phyloP scores from a whole-genome alignment of 2,797 vertebrate genomes.

The Amblyopsis hoosieri region DNA sequence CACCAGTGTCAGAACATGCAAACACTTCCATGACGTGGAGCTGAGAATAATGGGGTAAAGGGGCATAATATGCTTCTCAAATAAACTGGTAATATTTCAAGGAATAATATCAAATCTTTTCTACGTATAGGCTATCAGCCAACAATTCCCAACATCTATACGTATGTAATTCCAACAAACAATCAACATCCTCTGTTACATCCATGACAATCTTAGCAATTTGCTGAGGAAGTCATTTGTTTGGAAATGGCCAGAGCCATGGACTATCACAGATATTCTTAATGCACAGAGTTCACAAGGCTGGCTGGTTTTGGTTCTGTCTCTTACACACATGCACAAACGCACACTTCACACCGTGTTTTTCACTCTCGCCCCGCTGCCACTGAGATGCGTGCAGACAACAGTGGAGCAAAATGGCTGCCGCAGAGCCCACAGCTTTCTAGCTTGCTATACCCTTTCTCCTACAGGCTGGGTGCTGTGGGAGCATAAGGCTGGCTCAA shows the following conservation, averaged over 20 bases:
- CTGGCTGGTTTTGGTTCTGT: neutral
- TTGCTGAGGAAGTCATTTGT: neutral
- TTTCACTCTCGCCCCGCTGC: slow-evolving; percentile 21
- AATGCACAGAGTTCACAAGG: slow-evolving; percentile 32
- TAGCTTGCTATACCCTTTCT: slow-evolving; percentile 35
- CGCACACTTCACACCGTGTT: slow-evolving; percentile 19
- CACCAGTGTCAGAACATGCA: neutral
- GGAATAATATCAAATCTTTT: too few relatives aligned
- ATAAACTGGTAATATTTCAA: too few relatives aligned
- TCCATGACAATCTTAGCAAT: neutral
- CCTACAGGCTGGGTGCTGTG: slow-evolving; percentile 32
- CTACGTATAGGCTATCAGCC: too few relatives aligned
- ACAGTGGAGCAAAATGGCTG: slow-evolving; percentile 75
- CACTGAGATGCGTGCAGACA: slow-evolving; percentile 62
- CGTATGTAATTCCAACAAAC: too few relatives aligned
- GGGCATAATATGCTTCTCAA: too few relatives aligned
- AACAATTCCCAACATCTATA: too few relatives aligned
- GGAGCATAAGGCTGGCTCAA: slow-evolving; percentile 27
- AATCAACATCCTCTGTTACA: too few relatives aligned
- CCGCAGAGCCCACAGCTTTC: slow-evolving; percentile 57
- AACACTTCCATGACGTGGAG: too few relatives aligned
- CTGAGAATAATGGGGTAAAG: too few relatives aligned
- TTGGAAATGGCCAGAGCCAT: slow-evolving; percentile 50
- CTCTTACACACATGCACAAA: slow-evolving; percentile 1
- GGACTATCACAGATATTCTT: slow-evolving; percentile 11